Percentiles rank a stretch among this genome's conserved stretches.
These are phyloP conservation scores for Agapornis canus DNA, from an alignment of 2,797 vertebrate genomes.

Conservation along the genomic window DNA sequence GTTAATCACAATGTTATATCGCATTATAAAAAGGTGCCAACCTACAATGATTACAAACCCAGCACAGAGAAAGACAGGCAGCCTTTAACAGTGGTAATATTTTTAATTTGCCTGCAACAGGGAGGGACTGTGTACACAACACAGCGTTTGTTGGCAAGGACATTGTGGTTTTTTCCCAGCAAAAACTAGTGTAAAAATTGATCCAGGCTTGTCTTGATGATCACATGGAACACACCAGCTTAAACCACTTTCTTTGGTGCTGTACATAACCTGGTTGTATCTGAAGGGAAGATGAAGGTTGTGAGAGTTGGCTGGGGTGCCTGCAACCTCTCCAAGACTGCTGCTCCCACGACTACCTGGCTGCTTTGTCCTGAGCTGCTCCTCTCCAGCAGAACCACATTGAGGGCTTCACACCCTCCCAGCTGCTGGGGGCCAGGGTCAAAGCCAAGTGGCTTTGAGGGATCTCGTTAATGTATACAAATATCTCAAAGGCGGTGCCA, in stretches of 20 bases:
- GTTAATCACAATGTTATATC: conserved; percentile 4
- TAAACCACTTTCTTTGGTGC: not conserved
- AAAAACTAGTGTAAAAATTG: not conserved
- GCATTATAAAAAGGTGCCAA: not conserved
- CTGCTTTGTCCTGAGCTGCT: not conserved
- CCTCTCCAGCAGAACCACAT: not conserved
- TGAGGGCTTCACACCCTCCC: not conserved
- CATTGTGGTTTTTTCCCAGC: not conserved
- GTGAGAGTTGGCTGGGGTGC: rapidly evolving
- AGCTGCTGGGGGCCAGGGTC: too few species aligned
- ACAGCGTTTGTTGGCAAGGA: not conserved
- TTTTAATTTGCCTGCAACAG: conserved; percentile 16
- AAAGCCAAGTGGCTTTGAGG: not conserved
- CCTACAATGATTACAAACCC: not conserved
- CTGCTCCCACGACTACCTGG: not conserved
- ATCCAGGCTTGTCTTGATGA: not conserved
- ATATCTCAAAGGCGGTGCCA: not conserved
- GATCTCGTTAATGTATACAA: not conserved
- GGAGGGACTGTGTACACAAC: not conserved
- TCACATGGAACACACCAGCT: not conserved
- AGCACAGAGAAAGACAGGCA: not conserved
- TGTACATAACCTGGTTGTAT: rapidly evolving
- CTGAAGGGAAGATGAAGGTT: not conserved
- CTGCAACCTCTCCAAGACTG: too few species aligned
- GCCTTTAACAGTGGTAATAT: not conserved